phyloP scores from a whole-genome alignment of 1,140 invertebrate genomes.

The Heliconius hewitsoni region DNA sequence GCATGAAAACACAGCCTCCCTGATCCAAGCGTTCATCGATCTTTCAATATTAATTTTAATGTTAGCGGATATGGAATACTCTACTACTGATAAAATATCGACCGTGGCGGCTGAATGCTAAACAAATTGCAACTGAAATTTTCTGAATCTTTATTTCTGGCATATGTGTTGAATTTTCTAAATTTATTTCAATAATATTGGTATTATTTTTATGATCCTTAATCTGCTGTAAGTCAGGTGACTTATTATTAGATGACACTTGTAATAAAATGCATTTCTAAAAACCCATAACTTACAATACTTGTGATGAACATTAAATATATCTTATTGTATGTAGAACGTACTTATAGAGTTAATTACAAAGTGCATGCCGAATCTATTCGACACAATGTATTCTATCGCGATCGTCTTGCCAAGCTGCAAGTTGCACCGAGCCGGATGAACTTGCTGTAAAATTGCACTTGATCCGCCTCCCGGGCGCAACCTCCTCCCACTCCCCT shows the following conservation, averaged over 20 bases:
- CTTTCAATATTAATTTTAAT: conserved; percentile 39
- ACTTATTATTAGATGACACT: background rate
- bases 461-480: conserved; percentile 55
- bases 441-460: conserved; percentile 68
- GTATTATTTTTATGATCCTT: background rate
- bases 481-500: conserved; percentile 27
- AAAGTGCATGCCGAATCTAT: background rate
- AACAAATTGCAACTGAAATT: no score
- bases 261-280: background rate
- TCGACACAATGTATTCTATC: conserved; percentile 24
- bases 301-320: no score
- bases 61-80: background rate
- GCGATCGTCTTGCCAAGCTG: conserved; percentile 32
- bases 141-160: no score
- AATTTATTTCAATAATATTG: background rate
- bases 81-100: background rate
- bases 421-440: conserved; percentile 49
- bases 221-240: background rate
- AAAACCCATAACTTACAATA: background rate
- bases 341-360: background rate
- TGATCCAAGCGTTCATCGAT: conserved; percentile 36
- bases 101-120: background rate
- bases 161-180: no score
- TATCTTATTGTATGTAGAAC: background rate
- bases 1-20: conserved; percentile 37